phyloP scores from a whole-genome alignment of 2,113 vertebrate species.

The Calypte anna region DNA sequence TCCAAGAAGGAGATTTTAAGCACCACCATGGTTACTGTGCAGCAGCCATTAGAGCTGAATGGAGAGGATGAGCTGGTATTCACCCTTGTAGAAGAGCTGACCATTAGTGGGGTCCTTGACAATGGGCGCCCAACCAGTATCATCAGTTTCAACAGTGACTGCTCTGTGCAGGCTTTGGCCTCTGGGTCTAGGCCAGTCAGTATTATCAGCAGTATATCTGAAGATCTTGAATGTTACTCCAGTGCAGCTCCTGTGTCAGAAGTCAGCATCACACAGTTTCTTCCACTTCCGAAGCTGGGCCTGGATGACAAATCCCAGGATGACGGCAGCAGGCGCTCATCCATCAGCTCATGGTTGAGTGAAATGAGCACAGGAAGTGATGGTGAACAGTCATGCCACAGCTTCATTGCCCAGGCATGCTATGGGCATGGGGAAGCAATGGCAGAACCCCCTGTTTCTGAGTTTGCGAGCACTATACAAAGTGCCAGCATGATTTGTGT shows the following conservation, averaged over 20 bases:
- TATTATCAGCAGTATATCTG: constrained; percentile 92
- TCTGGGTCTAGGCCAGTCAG: constrained; percentile 87
- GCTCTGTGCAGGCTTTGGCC: constrained; percentile 84
- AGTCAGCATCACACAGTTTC: constrained; percentile 88
- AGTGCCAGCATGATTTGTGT: constrained; percentile 62
- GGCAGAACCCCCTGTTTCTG: constrained; percentile 80
- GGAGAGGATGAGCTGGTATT: constrained; percentile 89
- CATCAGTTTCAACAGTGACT: constrained; percentile 92
- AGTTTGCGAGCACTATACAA: constrained; percentile 66
- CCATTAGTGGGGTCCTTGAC: constrained; percentile 83
- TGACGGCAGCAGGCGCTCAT: constrained; percentile 83
- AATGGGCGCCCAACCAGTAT: constrained; percentile 89
- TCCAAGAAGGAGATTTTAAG: constrained; percentile 83
- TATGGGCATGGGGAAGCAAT: constrained; percentile 89
- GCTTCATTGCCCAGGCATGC: constrained; percentile 86
- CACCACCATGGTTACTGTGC: constrained; percentile 87
- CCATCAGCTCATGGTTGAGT: constrained; percentile 93
- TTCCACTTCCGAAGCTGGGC: constrained; percentile 79
- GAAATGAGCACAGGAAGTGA: constrained; percentile 92
- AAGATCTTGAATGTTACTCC: constrained; percentile 83
- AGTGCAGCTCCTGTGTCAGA: constrained; percentile 85
- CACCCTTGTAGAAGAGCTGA: constrained; percentile 85
- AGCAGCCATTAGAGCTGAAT: constrained; percentile 83
- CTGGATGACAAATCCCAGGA: constrained; percentile 79
- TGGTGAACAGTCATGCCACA: constrained; percentile 89